A percentile compares a stretch with the other conserved stretches of the same genome.
Conservation (phyloP, 2,888 invertebrate species). For the Rhagium mordax region DNA sequence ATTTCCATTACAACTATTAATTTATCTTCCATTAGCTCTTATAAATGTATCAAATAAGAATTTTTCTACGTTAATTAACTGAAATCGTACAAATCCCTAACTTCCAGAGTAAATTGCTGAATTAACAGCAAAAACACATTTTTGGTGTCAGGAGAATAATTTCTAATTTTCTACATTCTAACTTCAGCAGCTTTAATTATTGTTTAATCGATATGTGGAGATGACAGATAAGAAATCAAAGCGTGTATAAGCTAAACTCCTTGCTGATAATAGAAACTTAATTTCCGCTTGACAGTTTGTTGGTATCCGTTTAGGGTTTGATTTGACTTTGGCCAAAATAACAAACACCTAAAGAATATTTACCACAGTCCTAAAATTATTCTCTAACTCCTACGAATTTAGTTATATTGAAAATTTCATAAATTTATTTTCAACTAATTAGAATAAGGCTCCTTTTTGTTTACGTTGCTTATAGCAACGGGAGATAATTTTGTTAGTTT, state of each 20-base stretch:
- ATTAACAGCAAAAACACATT: not conserved
- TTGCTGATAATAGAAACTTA: slow-evolving; percentile 31
- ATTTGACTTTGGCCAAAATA: slow-evolving; percentile 11
- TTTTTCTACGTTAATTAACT: not conserved
- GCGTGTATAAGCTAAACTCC: slow-evolving; percentile 25
- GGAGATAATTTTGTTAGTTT: too few relatives aligned
- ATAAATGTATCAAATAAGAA: not conserved
- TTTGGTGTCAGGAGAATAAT: not conserved
- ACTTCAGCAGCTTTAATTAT: not conserved
- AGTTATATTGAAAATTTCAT: too few relatives aligned
- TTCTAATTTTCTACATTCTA: not conserved
- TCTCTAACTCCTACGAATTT: not conserved
- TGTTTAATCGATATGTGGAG: slow-evolving; percentile 7
- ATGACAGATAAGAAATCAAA: not conserved
- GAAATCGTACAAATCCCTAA: not conserved
- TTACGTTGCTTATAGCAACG: too few relatives aligned
- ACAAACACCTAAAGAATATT: slow-evolving; percentile 2
- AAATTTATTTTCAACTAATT: too few relatives aligned
- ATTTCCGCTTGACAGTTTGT: slow-evolving; percentile 24
- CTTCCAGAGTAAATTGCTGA: not conserved
- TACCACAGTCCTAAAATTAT: not conserved
- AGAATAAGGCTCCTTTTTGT: too few relatives aligned
- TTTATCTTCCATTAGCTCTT: not conserved
- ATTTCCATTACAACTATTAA: not conserved
- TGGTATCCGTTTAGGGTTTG: slow-evolving; percentile 12